These are phyloP conservation scores for Notamacropus eugenii DNA, from an alignment of 2,797 vertebrate genomes.

Conservation along the genomic window DNA sequence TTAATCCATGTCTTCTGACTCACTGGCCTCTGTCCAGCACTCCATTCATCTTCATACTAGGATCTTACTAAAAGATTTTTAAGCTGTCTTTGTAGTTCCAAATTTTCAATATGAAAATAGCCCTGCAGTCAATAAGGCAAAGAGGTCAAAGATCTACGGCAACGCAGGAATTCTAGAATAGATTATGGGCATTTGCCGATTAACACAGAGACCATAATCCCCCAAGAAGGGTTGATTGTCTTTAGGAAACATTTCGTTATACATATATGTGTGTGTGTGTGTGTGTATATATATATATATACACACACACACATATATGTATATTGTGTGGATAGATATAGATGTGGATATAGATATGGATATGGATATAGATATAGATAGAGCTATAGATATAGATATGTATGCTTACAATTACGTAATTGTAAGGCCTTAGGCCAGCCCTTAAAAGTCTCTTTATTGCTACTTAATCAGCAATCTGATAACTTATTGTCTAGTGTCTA, in stretches of 20 bases:
- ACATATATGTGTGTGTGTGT: neutral
- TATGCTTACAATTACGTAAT: neutral
- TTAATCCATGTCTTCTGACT: neutral
- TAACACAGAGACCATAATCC: neutral
- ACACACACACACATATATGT: no score
- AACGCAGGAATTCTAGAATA: neutral
- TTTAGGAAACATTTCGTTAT: neutral
- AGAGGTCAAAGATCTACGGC: neutral
- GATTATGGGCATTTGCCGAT: neutral
- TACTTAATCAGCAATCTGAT: neutral
- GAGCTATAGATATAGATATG: no score
- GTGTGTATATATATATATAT: no score
- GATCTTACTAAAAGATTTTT: neutral
- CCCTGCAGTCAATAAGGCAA: neutral
- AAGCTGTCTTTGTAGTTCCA: neutral
- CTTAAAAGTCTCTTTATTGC: conserved; percentile 16
- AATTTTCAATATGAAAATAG: neutral
- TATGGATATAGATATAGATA: no score
- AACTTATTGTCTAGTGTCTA: neutral
- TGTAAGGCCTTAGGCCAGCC: neutral
- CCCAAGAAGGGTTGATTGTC: neutral
- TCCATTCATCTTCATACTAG: neutral
- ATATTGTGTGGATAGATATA: no score
- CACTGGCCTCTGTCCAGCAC: neutral
- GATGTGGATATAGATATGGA: no score